These are phyloP conservation scores for Gymnocypris eckloni DNA, from an alignment of 2,797 vertebrate species.

Conservation along the genomic window DNA sequence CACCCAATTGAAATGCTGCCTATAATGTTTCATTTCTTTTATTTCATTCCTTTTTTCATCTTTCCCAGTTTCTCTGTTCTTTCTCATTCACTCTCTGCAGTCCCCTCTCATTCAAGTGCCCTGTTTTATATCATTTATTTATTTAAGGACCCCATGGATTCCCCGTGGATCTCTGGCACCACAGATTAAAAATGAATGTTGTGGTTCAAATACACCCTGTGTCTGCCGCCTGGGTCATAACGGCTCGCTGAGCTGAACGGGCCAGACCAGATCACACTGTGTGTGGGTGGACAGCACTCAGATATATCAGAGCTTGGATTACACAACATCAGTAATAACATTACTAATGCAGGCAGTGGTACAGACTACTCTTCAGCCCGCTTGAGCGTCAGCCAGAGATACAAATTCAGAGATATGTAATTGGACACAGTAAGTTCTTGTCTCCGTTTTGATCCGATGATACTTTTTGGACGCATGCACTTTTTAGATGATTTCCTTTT, in stretches of 20 bases:
- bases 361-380: slow-evolving; percentile 12
- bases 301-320: slow-evolving; percentile 51
- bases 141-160: slow-evolving; percentile 42
- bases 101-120: slow-evolving; percentile 25
- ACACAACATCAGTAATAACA: slow-evolving; percentile 51
- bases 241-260: slow-evolving; percentile 31
- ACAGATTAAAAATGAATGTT: slow-evolving; percentile 52
- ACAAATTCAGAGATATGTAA: slow-evolving; percentile 38
- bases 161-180: slow-evolving; percentile 47
- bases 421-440: slow-evolving; percentile 4
- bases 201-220: slow-evolving; percentile 44
- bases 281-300: slow-evolving; percentile 39
- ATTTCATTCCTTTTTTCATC: not conserved
- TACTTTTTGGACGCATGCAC: not conserved
- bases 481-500: slow-evolving; percentile 19
- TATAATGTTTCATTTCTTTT: not conserved
- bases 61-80: slow-evolving; percentile 23
- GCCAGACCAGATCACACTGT: slow-evolving; percentile 12
- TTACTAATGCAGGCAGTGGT: slow-evolving; percentile 33
- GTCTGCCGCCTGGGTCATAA: slow-evolving; percentile 40
- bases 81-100: slow-evolving; percentile 5
- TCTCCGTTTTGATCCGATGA: slow-evolving; percentile 26
- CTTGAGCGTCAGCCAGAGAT: not conserved
- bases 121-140: slow-evolving; percentile 45
- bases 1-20: not conserved